phyloP scores from a whole-genome alignment of 2,888 invertebrate genomes.

The Folsomia manolachei region DNA sequence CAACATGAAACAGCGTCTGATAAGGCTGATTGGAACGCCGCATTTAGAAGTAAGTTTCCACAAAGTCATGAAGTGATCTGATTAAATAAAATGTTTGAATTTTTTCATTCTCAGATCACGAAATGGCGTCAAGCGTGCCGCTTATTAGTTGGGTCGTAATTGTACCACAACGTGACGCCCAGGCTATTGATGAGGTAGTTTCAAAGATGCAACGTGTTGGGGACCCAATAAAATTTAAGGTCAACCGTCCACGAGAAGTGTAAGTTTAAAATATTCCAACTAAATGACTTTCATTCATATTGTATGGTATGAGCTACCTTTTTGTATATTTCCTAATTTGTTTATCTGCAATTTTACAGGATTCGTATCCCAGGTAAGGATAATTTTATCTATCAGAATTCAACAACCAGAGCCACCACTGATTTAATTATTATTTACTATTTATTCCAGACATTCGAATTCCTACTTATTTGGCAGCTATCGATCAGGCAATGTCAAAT shows the following conservation, averaged over 20 bases:
- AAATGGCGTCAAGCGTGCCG: conserved; percentile 22
- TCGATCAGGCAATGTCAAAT: conserved; percentile 28
- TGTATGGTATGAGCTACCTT: neutral
- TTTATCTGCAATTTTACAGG: neutral
- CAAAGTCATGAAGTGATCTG: neutral
- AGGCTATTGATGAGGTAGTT: conserved; percentile 22
- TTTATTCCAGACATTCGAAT: conserved; percentile 24
- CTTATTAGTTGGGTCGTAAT: conserved; percentile 32
- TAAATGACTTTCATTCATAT: neutral
- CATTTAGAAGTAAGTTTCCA: conserved; percentile 28
- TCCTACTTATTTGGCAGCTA: conserved; percentile 27
- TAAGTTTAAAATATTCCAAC: conserved; percentile 16
- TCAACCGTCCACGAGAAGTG: conserved; percentile 9
- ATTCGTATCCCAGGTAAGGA: too few species aligned
- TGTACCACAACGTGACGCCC: conserved; percentile 25
- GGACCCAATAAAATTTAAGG: neutral
- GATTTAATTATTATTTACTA: too few species aligned
- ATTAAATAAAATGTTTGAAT: conserved; percentile 1
- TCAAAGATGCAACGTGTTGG: conserved; percentile 25
- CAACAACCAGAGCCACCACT: too few species aligned
- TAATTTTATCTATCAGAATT: too few species aligned
- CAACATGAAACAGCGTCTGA: conserved; percentile 25
- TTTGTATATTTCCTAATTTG: neutral
- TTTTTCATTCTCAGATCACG: conserved; percentile 25
- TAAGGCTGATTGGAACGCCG: conserved; percentile 27